Evolutionary conservation across 2,797 vertebrate genomes (phyloP).

Genomic region (Coregonus ussuriensis): DNA sequence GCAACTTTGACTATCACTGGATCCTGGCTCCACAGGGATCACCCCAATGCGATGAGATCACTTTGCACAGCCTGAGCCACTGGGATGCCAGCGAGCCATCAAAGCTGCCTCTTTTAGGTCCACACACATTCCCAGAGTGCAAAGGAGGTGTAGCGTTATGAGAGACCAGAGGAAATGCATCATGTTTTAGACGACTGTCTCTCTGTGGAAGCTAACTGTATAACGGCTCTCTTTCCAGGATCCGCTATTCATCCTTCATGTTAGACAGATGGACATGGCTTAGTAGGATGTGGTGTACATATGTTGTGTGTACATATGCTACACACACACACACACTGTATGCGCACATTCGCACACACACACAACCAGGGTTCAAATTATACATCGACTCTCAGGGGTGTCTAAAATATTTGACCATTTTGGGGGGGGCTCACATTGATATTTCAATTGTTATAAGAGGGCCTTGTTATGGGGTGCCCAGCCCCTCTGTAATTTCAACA

Average conservation of each 20-base stretch:
- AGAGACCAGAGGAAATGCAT: constrained; percentile 7
- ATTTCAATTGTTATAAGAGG: not conserved
- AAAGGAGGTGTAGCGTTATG: not conserved
- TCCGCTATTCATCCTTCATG: constrained; percentile 1
- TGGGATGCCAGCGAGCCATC: not conserved
- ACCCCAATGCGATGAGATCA: not conserved
- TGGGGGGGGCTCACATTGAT: too few relatives aligned
- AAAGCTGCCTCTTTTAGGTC: not conserved
- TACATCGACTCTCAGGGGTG: not conserved
- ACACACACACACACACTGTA: not conserved
- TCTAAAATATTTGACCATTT: not conserved
- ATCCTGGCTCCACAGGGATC: not conserved
- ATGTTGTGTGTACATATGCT: too few relatives aligned
- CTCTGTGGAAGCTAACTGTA: not conserved
- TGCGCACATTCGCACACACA: too few relatives aligned
- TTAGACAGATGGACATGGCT: too few relatives aligned
- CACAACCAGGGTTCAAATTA: not conserved
- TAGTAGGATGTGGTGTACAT: too few relatives aligned
- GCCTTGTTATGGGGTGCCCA: too few relatives aligned
- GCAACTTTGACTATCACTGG: not conserved
- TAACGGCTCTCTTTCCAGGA: not conserved
- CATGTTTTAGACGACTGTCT: not conserved
- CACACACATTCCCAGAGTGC: constrained; percentile 11
- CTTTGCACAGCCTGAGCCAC: not conserved
- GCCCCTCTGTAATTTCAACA: too few relatives aligned